Conservation (phyloP, 2,888 invertebrate genomes). For the Eulithis prunata region DNA sequence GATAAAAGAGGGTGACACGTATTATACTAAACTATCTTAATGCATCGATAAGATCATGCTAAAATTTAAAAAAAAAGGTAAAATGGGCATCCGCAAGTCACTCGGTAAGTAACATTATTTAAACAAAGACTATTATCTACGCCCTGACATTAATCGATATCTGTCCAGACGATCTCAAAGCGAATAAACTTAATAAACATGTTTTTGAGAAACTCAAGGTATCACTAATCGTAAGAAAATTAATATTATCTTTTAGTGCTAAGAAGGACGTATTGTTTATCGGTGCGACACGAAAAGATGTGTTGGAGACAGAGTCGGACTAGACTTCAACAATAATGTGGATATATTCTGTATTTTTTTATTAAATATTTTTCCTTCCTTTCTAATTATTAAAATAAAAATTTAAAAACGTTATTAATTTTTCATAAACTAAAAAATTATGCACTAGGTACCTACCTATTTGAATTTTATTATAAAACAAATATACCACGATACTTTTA, state of each 20-base stretch:
- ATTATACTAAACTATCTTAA: too few species aligned
- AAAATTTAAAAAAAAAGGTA: too few species aligned
- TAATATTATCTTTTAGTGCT: slow-evolving; percentile 51
- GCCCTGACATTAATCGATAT: slow-evolving; percentile 67
- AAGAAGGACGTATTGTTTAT: slow-evolving; percentile 46
- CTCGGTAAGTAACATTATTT: not conserved
- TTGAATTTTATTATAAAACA: too few species aligned
- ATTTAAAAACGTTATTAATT: too few species aligned
- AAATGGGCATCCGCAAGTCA: not conserved
- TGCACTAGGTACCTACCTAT: too few species aligned
- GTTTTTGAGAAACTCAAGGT: slow-evolving; percentile 50
- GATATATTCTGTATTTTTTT: too few species aligned
- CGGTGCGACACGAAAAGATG: slow-evolving; percentile 31
- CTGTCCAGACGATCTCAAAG: slow-evolving; percentile 48
- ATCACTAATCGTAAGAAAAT: slow-evolving; percentile 39
- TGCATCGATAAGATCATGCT: too few species aligned
- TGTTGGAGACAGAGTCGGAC: slow-evolving; percentile 20
- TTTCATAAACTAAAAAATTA: not conserved
- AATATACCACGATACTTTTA: too few species aligned
- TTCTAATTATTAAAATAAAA: too few species aligned
- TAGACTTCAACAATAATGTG: not conserved
- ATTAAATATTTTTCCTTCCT: too few species aligned
- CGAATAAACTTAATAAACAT: slow-evolving; percentile 33
- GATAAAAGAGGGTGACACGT: too few species aligned
- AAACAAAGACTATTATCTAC: slow-evolving; percentile 38